These are phyloP conservation scores for Dendrophyllia cribrosa DNA, from an alignment of 64 coral and sea anemone genomes.

Conservation along the genomic window DNA sequence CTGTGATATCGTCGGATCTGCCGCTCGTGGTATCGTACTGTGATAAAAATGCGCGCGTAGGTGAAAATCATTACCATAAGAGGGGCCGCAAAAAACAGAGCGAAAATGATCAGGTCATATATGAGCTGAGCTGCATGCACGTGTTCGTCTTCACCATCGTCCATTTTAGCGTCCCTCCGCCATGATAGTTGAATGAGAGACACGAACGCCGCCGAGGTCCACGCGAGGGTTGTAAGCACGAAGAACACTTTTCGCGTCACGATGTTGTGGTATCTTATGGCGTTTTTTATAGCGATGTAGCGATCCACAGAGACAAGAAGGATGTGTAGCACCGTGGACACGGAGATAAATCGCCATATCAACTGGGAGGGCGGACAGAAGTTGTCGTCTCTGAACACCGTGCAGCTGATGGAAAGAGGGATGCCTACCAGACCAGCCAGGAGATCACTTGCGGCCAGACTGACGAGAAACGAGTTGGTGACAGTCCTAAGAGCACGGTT, in stretches of 20 bases:
- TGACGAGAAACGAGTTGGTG: constrained; percentile 75
- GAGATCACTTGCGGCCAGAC: constrained; percentile 62
- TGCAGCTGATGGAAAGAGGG: constrained; percentile 49
- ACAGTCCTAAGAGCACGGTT: constrained; percentile 60
- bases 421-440: constrained; percentile 64
- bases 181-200: constrained; percentile 65
- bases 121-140: background rate
- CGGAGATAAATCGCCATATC: constrained; percentile 65
- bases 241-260: constrained; percentile 22
- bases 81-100: constrained; percentile 50
- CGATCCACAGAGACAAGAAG: constrained; percentile 70
- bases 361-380: constrained; percentile 5
- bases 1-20: constrained; percentile 55
- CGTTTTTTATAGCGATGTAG: constrained; percentile 71
- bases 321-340: constrained; percentile 77
- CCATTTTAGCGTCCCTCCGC: constrained; percentile 10
- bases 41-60: constrained; percentile 42
- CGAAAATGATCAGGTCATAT: constrained; percentile 16
- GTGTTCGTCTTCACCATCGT: background rate
- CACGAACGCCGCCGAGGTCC: constrained; percentile 23
- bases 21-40: constrained; percentile 66
- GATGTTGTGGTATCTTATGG: constrained; percentile 69
- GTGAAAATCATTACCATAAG: constrained; percentile 43
- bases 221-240: constrained; percentile 11
- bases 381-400: background rate